These are phyloP conservation scores for Cerastis leucographa DNA, from an alignment of 2,888 invertebrate genomes.

Conservation along the genomic window DNA sequence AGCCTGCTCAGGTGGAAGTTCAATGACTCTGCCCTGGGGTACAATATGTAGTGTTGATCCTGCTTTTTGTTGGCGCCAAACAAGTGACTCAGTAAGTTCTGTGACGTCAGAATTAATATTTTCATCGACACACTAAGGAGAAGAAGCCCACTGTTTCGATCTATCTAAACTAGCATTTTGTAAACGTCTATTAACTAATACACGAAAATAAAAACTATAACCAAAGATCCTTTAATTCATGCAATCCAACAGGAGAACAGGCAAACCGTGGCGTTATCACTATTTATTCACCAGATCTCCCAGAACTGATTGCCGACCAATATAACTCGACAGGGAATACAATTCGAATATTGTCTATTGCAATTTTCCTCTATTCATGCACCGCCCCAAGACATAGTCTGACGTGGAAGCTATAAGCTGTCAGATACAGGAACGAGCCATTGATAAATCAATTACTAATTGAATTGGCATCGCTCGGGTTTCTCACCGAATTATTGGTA, in stretches of 20 bases:
- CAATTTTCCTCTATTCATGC: conserved; percentile 6
- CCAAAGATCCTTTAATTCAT: background rate
- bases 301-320: conserved; percentile 2
- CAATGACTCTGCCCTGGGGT: background rate
- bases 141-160: background rate
- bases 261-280: background rate
- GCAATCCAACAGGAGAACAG: background rate
- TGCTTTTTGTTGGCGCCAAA: background rate
- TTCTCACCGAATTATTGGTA: conserved; percentile 19
- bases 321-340: conserved; percentile 5
- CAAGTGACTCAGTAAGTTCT: background rate
- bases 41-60: background rate
- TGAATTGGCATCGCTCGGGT: conserved; percentile 33
- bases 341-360: background rate
- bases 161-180: background rate
- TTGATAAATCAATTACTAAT: conserved; percentile 44
- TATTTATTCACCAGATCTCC: background rate
- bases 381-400: background rate
- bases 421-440: conserved; percentile 24
- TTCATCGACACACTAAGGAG: background rate
- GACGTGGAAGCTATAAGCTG: background rate
- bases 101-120: background rate
- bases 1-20: background rate
- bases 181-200: too few relatives aligned
- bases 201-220: background rate